Evolutionary conservation across 2,113 vertebrate genomes (phyloP).

Genomic region (Petaurus breviceps): DNA sequence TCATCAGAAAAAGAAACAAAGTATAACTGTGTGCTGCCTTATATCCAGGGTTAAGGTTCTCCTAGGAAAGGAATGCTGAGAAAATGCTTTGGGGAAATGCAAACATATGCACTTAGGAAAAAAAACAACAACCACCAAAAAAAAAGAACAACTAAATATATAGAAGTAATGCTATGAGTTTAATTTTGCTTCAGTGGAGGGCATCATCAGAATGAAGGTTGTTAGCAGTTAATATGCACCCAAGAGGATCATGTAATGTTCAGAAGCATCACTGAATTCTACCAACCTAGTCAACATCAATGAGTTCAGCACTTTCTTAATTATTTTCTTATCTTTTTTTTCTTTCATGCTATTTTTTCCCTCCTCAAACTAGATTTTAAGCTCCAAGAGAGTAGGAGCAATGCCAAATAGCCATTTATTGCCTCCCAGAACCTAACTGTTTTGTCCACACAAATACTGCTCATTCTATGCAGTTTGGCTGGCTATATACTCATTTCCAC

Average conservation of each 20-base stretch:
- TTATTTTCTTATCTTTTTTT: not conserved
- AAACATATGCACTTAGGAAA: not conserved
- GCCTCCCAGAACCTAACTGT: not conserved
- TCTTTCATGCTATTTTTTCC: not conserved
- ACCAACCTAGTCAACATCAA: not conserved
- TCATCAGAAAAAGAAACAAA: not conserved
- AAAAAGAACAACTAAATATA: not conserved
- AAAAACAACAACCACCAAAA: too few species aligned
- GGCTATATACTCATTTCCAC: not conserved
- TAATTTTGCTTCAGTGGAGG: not conserved
- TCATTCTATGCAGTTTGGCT: not conserved
- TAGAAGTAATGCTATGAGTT: not conserved
- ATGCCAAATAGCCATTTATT: too few species aligned
- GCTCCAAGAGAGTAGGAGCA: too few species aligned
- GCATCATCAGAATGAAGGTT: not conserved
- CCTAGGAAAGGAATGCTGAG: not conserved
- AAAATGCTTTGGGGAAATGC: not conserved
- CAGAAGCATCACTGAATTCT: not conserved
- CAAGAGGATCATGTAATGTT: not conserved
- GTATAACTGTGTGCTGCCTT: not conserved
- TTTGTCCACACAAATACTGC: not conserved
- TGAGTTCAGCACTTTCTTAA: not conserved
- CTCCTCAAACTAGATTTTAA: not conserved
- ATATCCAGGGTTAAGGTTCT: not conserved
- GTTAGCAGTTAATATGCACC: not conserved